Percentiles rank a stretch among this genome's conserved stretches.
These are phyloP conservation scores for Pangasius krempfi DNA, from an alignment of 2,797 vertebrate species.

Conservation along the genomic window DNA sequence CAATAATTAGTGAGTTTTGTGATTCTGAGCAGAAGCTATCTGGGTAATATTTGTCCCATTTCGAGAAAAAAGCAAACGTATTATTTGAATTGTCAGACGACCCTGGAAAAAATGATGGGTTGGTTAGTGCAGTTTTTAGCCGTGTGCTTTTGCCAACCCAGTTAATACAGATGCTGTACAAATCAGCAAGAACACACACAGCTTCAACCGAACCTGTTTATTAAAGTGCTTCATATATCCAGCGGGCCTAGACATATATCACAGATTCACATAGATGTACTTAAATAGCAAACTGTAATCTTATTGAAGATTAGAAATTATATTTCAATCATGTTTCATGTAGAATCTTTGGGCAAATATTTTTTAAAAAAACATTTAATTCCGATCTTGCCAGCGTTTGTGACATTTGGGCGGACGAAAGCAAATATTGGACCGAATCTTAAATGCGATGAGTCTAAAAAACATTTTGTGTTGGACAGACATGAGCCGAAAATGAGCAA, in stretches of 20 bases:
- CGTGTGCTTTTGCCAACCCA: not conserved
- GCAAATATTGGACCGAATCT: not conserved
- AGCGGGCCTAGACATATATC: conserved; percentile 1
- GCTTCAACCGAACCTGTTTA: not conserved
- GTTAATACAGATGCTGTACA: conserved; percentile 1
- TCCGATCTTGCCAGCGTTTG: not conserved
- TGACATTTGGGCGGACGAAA: conserved; percentile 6
- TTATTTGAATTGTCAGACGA: not conserved
- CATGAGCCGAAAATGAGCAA: conserved; percentile 21
- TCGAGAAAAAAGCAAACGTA: not conserved
- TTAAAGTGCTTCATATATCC: conserved; percentile 2
- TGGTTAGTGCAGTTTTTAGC: conserved; percentile 14
- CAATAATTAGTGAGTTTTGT: conserved; percentile 24
- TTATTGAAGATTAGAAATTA: not conserved
- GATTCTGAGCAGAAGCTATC: conserved; percentile 16
- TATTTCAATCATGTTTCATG: not conserved
- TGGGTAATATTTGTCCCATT: conserved; percentile 23
- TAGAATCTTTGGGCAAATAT: not conserved
- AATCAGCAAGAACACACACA: conserved; percentile 11
- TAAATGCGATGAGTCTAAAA: conserved; percentile 2
- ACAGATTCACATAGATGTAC: not conserved
- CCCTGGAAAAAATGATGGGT: not conserved
- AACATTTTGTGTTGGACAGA: conserved; percentile 6
- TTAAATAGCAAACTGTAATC: not conserved
- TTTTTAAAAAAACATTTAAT: not conserved